Evolutionary conservation across 2,797 vertebrate genomes (phyloP).

Genomic region (Parambassis ranga): DNA sequence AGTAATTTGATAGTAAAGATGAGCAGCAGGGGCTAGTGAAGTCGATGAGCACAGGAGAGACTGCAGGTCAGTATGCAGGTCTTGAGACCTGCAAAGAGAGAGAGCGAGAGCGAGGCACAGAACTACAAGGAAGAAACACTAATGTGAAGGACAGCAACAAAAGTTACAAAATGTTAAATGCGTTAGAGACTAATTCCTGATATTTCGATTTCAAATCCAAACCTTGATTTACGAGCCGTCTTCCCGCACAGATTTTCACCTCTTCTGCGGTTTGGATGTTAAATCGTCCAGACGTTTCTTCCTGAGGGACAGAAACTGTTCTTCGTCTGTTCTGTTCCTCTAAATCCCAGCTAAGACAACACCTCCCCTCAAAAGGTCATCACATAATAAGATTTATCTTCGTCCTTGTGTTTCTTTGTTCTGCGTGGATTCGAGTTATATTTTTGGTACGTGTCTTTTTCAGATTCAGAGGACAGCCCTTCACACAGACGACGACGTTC

Average conservation of each 20-base stretch:
- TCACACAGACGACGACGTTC: neutral
- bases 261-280: neutral
- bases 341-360: conserved; percentile 1
- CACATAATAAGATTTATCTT: neutral
- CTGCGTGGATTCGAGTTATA: neutral
- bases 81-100: too few relatives aligned
- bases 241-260: neutral
- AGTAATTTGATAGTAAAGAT: too few relatives aligned
- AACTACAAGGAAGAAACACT: too few relatives aligned
- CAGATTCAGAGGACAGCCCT: conserved; percentile 11
- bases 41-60: too few relatives aligned
- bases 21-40: too few relatives aligned
- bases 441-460: conserved; percentile 23
- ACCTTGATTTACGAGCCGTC: too few relatives aligned
- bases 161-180: too few relatives aligned
- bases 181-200: too few relatives aligned
- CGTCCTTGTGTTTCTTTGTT: neutral
- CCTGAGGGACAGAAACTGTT: neutral
- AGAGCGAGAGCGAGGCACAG: too few relatives aligned
- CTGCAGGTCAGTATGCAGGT: too few relatives aligned
- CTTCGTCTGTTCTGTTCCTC: conserved; percentile 3
- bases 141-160: too few relatives aligned
- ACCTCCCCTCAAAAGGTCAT: neutral
- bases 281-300: neutral
- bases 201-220: too few relatives aligned